Base-by-base conservation (phyloP, 2,797 vertebrate species). In the Gobio occitaniae region DNA sequence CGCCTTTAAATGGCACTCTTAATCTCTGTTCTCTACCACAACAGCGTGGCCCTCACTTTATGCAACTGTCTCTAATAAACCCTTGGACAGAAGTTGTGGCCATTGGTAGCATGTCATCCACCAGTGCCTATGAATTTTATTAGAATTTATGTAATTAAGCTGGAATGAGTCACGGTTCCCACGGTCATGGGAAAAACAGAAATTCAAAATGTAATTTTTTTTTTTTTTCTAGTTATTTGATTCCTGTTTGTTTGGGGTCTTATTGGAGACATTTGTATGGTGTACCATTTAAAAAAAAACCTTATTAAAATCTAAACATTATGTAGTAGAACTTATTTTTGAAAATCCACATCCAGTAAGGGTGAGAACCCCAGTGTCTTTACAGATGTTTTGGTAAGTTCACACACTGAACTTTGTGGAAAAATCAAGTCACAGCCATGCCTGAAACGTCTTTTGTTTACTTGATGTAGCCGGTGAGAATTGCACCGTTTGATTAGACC, bases 351-450 rank as follows among this genome's bases (percentile, higher is more conserved):
- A 29, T 63, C n/a, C n/a, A 29, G n/a, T 63, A 47, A 17, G 3
- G 25, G 13, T 29, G 15, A 59, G 38, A 47, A 63, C 15, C 15
- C 41, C 44, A 32, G 21, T 17, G n/a, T 63, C 38, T 59, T 59
- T 41, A 76, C 74, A 76, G 52, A 76, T 59, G 52, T 77, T 77
- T 59, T n/a, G 36, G 38, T 59, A 25, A 41, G 41, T 59, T 77
- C 52, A 41, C 36, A 41, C 36, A 47, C 41, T 19, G 1, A 78
- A 63, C 76, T 63, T 78, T 63, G 38, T 78, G 76, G 76, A 78
- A 78, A 78, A 78, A 47, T 75, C 59, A 66, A 75, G 59, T 83
- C 81, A 66, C 32, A 29, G 47, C 71, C 61, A 16, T 68, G 82
- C 72, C 72, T 76, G 44, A 68, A 68, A 61, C n/a, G 2, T 3